phyloP scores from a whole-genome alignment of 1,140 invertebrate species.

The Cotesia glomerata region DNA sequence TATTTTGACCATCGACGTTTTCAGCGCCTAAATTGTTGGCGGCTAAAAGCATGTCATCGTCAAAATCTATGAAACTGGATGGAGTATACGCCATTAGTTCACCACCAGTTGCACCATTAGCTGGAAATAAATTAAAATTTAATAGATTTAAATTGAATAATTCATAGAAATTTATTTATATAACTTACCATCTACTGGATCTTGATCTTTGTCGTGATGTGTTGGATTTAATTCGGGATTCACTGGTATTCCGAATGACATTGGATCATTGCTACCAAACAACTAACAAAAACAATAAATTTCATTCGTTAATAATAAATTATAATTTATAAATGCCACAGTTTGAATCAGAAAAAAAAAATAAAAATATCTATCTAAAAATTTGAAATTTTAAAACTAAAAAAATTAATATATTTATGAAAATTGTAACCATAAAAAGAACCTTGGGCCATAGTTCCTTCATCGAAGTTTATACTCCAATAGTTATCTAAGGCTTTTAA shows the following conservation, averaged over 20 bases:
- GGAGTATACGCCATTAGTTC: conserved; percentile 57
- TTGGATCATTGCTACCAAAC: conserved; percentile 54
- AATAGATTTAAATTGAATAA: neutral
- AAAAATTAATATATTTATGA: neutral
- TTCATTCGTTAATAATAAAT: neutral
- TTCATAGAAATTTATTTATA: conserved; percentile 20
- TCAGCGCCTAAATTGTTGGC: conserved; percentile 10
- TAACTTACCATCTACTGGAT: conserved; percentile 30
- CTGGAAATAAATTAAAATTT: conserved; percentile 17
- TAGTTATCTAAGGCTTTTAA: neutral
- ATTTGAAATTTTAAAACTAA: neutral
- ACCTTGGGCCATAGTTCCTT: neutral
- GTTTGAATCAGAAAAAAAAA: neutral
- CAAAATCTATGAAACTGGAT: conserved; percentile 49
- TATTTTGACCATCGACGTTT: conserved; percentile 9
- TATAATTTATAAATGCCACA: neutral
- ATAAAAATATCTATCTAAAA: neutral
- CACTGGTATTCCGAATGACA: conserved; percentile 55
- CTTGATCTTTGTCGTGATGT: conserved; percentile 47
- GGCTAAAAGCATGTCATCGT: conserved; percentile 53
- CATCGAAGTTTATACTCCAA: neutral
- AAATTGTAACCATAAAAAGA: neutral
- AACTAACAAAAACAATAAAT: conserved; percentile 39
- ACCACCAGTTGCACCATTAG: conserved; percentile 43
- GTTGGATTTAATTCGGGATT: conserved; percentile 56